Base-by-base conservation (phyloP, 2,113 vertebrate genomes). In the Thamnophis sirtalis region DNA sequence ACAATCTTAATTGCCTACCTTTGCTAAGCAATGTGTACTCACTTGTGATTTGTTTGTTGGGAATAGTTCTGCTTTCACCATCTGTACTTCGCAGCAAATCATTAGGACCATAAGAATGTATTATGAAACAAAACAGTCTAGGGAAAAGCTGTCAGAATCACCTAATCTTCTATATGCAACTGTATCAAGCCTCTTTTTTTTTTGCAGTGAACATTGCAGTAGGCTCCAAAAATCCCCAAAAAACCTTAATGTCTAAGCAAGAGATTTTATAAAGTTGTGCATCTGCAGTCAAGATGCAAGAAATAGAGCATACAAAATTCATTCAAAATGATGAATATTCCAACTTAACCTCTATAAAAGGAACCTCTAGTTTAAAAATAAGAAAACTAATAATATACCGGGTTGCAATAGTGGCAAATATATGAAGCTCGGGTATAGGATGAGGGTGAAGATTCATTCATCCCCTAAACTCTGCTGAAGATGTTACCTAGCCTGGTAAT, bases 1-100 rank as follows among this genome's bases (percentile, higher is more conserved):
- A 55, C 88, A 73, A 58, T 91, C 60, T 56, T 90, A 93, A 88
- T 90, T 73, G 68, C 73, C 60, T 89, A 90, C 56, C 87, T 92
- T 88, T 94, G 26, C 88, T 90, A 93, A 84, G 80, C 43, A 93
- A 91, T 94, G 58, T 38, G 13, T 50, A 73, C 24, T 94, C 84
- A 58, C 51, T 84, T 84, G 88, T 58, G 63, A 58, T 89, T 94
- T 93, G 85, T 87, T 94, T 91, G 56, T 68, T 89, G 49, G 86
- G 88, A 92, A 92, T 90, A 48, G n/a, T 91, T 92, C 51, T 58
- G 38, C 60, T 91, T 88, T 93, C 26, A 84, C 88, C 90, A 86
- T 73, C 90, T 90, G 55, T 86, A 86, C 86, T 80, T 51, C 60
- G 60, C 80, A 53, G 28, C 49, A 92, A 92, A 93, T 90, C 85